Percentiles rank a stretch among this genome's conserved stretches.
Evolutionary conservation across 2,888 invertebrate species (phyloP).

Genomic region (Eledona agricola): DNA sequence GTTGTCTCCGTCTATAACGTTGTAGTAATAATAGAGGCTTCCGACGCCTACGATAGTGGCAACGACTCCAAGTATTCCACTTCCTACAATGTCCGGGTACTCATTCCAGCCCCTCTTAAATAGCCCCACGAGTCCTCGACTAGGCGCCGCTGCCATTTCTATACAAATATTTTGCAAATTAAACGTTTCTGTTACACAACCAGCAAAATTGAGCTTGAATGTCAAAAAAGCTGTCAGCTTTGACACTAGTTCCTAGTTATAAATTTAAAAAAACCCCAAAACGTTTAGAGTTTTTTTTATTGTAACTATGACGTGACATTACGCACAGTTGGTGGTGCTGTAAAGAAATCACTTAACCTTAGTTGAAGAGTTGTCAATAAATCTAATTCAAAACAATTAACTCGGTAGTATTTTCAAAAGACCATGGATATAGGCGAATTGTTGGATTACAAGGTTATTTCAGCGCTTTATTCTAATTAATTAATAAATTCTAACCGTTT

Average conservation of each 20-base stretch:
- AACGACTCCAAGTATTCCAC: slow-evolving; percentile 67
- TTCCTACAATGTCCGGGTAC: slow-evolving; percentile 76
- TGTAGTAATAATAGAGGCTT: slow-evolving; percentile 61
- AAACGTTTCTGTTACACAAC: slow-evolving; percentile 5
- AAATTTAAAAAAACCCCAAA: no score
- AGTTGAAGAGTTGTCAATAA: no score
- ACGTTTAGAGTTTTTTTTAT: no score
- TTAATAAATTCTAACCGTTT: slow-evolving; percentile 29
- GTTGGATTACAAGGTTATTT: slow-evolving; percentile 66
- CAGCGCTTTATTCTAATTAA: slow-evolving; percentile 1
- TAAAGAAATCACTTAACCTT: no score
- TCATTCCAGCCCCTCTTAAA: slow-evolving; percentile 69
- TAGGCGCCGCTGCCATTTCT: slow-evolving; percentile 38
- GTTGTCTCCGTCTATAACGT: slow-evolving; percentile 71
- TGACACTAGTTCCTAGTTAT: not conserved
- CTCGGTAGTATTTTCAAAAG: no score
- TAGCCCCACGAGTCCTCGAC: slow-evolving; percentile 52
- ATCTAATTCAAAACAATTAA: no score
- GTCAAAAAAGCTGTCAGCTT: slow-evolving; percentile 2
- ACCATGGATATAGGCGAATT: slow-evolving; percentile 70
- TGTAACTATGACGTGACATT: no score
- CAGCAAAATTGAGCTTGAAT: not conserved
- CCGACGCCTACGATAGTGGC: slow-evolving; percentile 66
- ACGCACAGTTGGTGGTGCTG: no score
- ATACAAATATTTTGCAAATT: not conserved